Percentiles rank a stretch among this genome's conserved stretches.
These are phyloP conservation scores for Blastobasis lacticolella DNA, from an alignment of 2,888 invertebrate genomes.

Conservation along the genomic window DNA sequence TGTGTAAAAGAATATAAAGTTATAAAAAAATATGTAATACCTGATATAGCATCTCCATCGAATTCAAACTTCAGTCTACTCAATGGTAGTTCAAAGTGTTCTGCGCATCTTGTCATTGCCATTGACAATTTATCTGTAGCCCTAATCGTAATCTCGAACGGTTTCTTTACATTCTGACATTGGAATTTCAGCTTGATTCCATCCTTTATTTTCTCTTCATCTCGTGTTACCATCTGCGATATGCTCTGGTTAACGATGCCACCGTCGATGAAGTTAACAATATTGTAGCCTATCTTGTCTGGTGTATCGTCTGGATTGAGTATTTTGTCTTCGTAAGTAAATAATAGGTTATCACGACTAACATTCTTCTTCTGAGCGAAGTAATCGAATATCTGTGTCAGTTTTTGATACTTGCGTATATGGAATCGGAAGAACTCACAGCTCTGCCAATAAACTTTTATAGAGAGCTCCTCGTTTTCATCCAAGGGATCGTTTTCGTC, in stretches of 20 bases:
- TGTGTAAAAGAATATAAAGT: no score
- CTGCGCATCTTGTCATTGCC: conserved; percentile 62
- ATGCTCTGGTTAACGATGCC: conserved; percentile 47
- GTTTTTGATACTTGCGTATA: conserved; percentile 51
- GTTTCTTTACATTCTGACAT: conserved; percentile 52
- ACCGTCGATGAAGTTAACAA: conserved; percentile 62
- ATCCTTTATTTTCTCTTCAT: conserved; percentile 7
- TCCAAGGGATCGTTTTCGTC: conserved; percentile 27
- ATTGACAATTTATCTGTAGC: conserved; percentile 41
- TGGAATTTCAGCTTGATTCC: conserved; percentile 61
- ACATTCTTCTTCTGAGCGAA: conserved; percentile 47
- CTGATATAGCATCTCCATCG: conserved; percentile 66
- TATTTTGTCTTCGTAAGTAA: conserved; percentile 51
- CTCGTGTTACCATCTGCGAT: conserved; percentile 20
- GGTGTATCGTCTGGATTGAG: conserved; percentile 55
- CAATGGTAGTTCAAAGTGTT: conserved; percentile 49
- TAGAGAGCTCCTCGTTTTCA: conserved; percentile 57
- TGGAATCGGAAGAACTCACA: conserved; percentile 49
- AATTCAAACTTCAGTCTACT: conserved; percentile 62
- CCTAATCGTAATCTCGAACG: conserved; percentile 34
- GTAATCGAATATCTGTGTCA: conserved; percentile 50
- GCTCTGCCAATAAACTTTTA: conserved; percentile 64
- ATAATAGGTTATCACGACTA: conserved; percentile 39
- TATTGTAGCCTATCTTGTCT: conserved; percentile 48
- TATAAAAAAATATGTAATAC: conserved; percentile 17